A percentile compares a stretch with the other conserved stretches of the same genome.
Conservation (phyloP, 2,113 vertebrate species). For the Tauraco erythrolophus region DNA sequence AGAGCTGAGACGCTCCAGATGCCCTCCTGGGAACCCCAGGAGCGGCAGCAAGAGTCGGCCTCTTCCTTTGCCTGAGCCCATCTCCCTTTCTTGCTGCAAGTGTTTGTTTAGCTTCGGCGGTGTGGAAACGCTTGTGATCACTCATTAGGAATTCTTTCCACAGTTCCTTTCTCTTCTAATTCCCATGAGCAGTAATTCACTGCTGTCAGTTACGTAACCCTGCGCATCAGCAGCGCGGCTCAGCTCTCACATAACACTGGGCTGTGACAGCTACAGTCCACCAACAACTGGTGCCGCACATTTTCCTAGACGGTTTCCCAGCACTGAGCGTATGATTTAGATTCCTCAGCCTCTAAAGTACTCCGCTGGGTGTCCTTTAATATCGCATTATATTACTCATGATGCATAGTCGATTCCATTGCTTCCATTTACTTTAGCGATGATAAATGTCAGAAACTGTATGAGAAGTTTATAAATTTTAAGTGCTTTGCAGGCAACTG, state of each 20-base stretch:
- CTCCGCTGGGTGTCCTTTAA: slow-evolving; percentile 69
- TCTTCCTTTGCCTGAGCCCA: background rate
- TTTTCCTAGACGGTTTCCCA: slow-evolving; percentile 45
- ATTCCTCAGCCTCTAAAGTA: slow-evolving; percentile 27
- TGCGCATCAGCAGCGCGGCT: background rate
- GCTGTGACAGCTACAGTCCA: slow-evolving; percentile 31
- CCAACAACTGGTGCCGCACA: slow-evolving; percentile 17
- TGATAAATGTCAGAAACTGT: slow-evolving; percentile 57
- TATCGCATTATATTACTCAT: slow-evolving; percentile 59
- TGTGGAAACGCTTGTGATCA: background rate
- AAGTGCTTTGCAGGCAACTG: slow-evolving; percentile 52
- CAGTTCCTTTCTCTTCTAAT: background rate
- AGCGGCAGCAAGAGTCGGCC: background rate
- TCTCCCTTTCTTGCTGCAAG: background rate
- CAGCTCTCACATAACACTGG: background rate
- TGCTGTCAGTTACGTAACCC: background rate
- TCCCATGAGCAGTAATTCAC: background rate
- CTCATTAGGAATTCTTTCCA: slow-evolving; percentile 44
- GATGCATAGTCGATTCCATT: slow-evolving; percentile 58
- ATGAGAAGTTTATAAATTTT: slow-evolving; percentile 47
- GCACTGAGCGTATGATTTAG: slow-evolving; percentile 56
- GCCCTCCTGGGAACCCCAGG: background rate
- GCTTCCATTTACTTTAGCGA: slow-evolving; percentile 69
- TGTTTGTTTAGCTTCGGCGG: background rate
- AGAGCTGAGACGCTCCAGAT: background rate